A percentile compares a stretch with the other conserved stretches of the same genome.
Evolutionary conservation across 2,113 vertebrate species (phyloP).

Genomic region (Plestiodon gilberti): DNA sequence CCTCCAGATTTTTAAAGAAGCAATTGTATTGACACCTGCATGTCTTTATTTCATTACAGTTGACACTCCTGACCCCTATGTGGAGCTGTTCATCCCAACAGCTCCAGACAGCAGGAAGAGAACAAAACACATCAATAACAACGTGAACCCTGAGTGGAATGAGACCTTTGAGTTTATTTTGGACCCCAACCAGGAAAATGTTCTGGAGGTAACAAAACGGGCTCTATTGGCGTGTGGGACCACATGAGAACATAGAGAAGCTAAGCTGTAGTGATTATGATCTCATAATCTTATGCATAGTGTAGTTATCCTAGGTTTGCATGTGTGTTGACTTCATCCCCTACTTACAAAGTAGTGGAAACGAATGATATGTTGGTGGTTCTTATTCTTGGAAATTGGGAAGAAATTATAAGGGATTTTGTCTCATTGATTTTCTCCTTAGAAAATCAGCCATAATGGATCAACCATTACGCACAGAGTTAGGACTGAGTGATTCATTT

Average conservation of each 20-base stretch:
- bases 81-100: slow-evolving; percentile 91
- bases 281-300: neutral
- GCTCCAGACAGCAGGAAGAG: slow-evolving; percentile 92
- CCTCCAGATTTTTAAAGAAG: neutral
- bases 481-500: neutral
- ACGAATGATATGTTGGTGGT: neutral
- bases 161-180: slow-evolving; percentile 94
- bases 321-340: neutral
- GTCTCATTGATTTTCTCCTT: neutral
- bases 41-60: slow-evolving; percentile 73
- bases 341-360: neutral
- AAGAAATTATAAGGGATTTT: neutral
- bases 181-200: slow-evolving; percentile 92
- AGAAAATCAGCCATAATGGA: neutral
- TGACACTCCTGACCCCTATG: slow-evolving; percentile 95
- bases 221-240: neutral
- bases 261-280: neutral
- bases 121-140: slow-evolving; percentile 91
- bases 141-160: slow-evolving; percentile 93
- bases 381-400: neutral
- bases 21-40: neutral
- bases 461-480: too few relatives aligned
- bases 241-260: neutral
- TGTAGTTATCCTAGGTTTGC: neutral
- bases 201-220: slow-evolving; percentile 83